A percentile compares a stretch with the other conserved stretches of the same genome.
Conservation (phyloP, 1,140 invertebrate species). For the Thaumetopoea pityocampa region DNA sequence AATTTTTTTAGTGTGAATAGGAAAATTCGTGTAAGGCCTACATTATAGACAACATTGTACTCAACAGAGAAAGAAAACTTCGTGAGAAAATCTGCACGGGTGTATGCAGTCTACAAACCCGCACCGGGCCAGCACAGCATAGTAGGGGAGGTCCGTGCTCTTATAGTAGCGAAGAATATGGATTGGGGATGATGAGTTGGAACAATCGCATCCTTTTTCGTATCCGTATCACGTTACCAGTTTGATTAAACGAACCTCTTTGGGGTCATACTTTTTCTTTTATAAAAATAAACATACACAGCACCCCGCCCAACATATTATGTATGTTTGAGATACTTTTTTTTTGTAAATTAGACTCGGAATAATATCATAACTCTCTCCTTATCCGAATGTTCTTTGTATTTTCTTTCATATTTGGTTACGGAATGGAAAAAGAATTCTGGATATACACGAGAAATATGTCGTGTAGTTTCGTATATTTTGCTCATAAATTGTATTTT, state of each 20-base stretch:
- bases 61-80: too few species aligned
- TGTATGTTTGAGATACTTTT: slow-evolving; percentile 11
- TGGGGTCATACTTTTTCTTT: slow-evolving; percentile 23
- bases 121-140: too few species aligned
- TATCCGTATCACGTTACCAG: slow-evolving; percentile 30
- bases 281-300: slow-evolving; percentile 10
- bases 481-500: neutral
- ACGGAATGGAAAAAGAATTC: slow-evolving; percentile 2
- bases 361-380: slow-evolving; percentile 19
- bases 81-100: too few species aligned
- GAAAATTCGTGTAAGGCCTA: too few species aligned
- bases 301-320: slow-evolving; percentile 1
- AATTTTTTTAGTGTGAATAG: too few species aligned
- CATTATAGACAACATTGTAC: too few species aligned
- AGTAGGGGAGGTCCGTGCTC: too few species aligned
- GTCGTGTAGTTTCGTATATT: neutral
- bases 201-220: slow-evolving; percentile 8
- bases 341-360: slow-evolving; percentile 21
- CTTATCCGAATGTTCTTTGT: slow-evolving; percentile 4
- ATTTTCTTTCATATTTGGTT: slow-evolving; percentile 12
- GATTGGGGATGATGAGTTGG: too few species aligned
- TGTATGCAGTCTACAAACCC: too few species aligned
- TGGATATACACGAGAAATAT: neutral
- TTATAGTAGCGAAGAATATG: too few species aligned
- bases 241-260: slow-evolving; percentile 34